A percentile compares a stretch with the other conserved stretches of the same genome.
Evolutionary conservation across 2,888 invertebrate species (phyloP).

Genomic region (Nesidiocoris tenuis): DNA sequence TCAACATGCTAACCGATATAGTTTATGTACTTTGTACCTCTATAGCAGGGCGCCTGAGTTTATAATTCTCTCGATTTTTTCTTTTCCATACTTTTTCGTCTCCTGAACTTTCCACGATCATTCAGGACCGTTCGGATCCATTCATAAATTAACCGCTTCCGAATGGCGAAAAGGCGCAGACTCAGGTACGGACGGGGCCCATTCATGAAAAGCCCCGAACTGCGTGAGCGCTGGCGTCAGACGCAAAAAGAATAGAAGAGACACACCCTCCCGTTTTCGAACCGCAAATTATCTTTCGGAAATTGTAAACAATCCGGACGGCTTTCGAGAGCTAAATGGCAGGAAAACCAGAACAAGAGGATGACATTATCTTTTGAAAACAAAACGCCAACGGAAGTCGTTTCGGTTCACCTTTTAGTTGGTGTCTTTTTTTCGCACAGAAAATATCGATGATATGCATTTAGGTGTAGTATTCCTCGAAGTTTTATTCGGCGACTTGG

Average conservation of each 20-base stretch:
- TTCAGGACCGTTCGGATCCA: background rate
- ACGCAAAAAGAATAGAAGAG: background rate
- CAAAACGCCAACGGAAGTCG: too few species aligned
- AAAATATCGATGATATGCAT: too few species aligned
- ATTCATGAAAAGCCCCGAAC: background rate
- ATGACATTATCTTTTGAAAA: too few species aligned
- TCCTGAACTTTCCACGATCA: background rate
- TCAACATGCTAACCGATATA: conserved; percentile 37
- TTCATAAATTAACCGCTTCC: background rate
- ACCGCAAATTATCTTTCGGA: background rate
- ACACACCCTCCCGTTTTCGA: background rate
- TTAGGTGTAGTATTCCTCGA: too few species aligned
- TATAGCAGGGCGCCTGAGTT: conserved; percentile 15
- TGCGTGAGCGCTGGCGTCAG: background rate
- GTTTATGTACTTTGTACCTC: conserved; percentile 44
- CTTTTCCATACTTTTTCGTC: background rate
- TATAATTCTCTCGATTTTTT: background rate
- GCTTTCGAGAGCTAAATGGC: background rate
- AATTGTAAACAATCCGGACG: background rate
- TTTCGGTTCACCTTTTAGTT: too few species aligned
- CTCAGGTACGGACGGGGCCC: background rate
- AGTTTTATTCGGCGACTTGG: too few species aligned
- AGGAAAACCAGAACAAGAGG: background rate
- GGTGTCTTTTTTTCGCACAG: too few species aligned
- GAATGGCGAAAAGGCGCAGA: background rate